Evolutionary conservation across 2,113 vertebrate genomes (phyloP), one percentile per base, ranked within the genome.

Genomic region (Dasyprocta punctata): DNA sequence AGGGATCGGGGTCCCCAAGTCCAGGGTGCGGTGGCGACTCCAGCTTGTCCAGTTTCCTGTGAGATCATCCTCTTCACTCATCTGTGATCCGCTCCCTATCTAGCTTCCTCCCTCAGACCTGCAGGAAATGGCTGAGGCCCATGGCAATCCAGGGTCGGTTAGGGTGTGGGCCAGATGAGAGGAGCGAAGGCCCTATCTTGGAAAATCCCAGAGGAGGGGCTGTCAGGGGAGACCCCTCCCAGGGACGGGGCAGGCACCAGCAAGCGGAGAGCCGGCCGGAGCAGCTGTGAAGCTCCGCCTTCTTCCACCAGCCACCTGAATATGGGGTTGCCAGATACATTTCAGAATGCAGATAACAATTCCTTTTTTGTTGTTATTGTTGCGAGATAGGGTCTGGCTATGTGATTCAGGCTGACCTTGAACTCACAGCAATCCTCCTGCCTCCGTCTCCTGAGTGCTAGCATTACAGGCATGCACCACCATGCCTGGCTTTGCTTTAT

Each of bases 21-120:
- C 52, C 26, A 52, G 54, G 36, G 63, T 22, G 24, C 52, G 71
- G 56, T 38, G 7, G 28, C 56, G 38, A 65, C 36, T 78, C 36
- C 83, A 81, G 95, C 54, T 54, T 3, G 19, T 13, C 36, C 75
- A 8, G 75, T 67, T 97, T 96, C 95, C 93, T 30, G 44, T 90
- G 82, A 93, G 67, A 54, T 78, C 78, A 88, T 33, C 49, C 47
- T n/a, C 20, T 26, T 49, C 77, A 33, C 20, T 9, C 10, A 49
- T 36, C 54, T 17, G 47, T 52, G 54, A 49, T 8, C 65, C 56
- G 86, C 20, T 52, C 38, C n/a, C n/a, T 61, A n/a, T 56, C 73
- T n/a, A 6, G 10, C 41, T 89, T 96, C 82, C 92, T 61, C 81
- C 52, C 33, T 87, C 44, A 52, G 52, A 58, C 65, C 28, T 91